These are phyloP conservation scores for Chesias legatella DNA, from an alignment of 2,888 invertebrate species.

Conservation along the genomic window DNA sequence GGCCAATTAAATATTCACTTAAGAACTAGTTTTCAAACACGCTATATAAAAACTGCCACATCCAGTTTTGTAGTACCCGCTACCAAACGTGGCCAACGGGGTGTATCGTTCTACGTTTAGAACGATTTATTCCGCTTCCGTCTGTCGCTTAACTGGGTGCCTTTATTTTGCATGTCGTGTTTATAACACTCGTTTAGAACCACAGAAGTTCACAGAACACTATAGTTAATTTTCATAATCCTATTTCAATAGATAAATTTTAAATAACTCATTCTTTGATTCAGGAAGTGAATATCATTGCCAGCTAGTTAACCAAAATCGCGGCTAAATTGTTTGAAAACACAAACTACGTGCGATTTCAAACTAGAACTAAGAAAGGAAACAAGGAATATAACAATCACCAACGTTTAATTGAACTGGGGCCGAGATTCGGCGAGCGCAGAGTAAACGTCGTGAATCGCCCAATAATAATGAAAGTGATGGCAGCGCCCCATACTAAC, in stretches of 20 bases:
- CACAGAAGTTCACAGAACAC: too few species aligned
- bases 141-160: not conserved
- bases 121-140: constrained; percentile 42
- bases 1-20: too few species aligned
- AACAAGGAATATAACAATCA: constrained; percentile 62
- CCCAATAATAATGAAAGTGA: constrained; percentile 81
- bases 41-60: too few species aligned
- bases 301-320: too few species aligned
- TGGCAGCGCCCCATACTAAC: constrained; percentile 39
- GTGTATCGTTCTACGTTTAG: constrained; percentile 39
- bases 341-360: constrained; percentile 5
- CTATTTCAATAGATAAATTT: too few species aligned
- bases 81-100: constrained; percentile 12
- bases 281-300: too few species aligned
- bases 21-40: too few species aligned
- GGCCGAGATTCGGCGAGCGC: constrained; percentile 68
- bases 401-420: constrained; percentile 70
- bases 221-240: too few species aligned
- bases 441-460: constrained; percentile 78
- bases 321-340: not conserved
- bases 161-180: too few species aligned
- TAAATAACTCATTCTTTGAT: too few species aligned
- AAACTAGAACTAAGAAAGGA: constrained; percentile 31
- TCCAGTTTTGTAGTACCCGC: not conserved
- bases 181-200: too few species aligned